Percentiles rank a stretch among this genome's conserved stretches.
phyloP scores from a whole-genome alignment of 2,113 vertebrate genomes.

The Ictalurus furcatus region DNA sequence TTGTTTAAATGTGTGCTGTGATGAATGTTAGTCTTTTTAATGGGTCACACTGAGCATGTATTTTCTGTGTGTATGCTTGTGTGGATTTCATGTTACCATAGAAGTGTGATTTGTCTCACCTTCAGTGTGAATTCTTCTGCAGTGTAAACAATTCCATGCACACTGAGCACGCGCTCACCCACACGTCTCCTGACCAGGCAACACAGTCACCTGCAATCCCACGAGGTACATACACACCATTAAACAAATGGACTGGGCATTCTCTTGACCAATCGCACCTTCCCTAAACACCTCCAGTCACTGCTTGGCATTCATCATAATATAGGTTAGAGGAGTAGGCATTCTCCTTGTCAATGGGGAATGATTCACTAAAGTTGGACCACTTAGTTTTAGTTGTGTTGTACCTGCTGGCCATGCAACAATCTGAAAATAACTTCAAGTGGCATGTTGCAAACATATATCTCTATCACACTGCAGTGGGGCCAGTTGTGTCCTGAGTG shows the following conservation, averaged over 20 bases:
- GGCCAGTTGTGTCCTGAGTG: slow-evolving; percentile 6
- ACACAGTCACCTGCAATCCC: neutral
- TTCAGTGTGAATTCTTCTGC: slow-evolving; percentile 35
- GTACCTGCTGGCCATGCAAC: slow-evolving; percentile 36
- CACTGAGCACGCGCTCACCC: slow-evolving; percentile 36
- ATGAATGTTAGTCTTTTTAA: neutral
- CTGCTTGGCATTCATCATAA: slow-evolving; percentile 41
- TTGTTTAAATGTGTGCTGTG: neutral
- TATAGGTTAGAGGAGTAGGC: slow-evolving; percentile 19
- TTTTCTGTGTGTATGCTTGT: neutral
- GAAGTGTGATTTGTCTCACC: slow-evolving; percentile 26
- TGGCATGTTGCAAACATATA: slow-evolving; percentile 23
- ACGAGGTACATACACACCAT: slow-evolving; percentile 18
- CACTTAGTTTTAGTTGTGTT: neutral
- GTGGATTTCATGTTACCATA: neutral
- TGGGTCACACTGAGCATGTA: neutral
- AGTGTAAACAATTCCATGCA: slow-evolving; percentile 36
- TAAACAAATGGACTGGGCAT: slow-evolving; percentile 33
- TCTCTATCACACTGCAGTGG: slow-evolving; percentile 32
- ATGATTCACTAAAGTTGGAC: slow-evolving; percentile 19
- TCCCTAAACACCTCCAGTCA: slow-evolving; percentile 16
- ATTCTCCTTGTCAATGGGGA: slow-evolving; percentile 18
- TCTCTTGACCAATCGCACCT: slow-evolving; percentile 21
- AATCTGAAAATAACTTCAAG: slow-evolving; percentile 45
- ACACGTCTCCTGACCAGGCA: neutral